phyloP scores from a whole-genome alignment of 2,888 invertebrate species.

The Cyrtodaria siliqua region DNA sequence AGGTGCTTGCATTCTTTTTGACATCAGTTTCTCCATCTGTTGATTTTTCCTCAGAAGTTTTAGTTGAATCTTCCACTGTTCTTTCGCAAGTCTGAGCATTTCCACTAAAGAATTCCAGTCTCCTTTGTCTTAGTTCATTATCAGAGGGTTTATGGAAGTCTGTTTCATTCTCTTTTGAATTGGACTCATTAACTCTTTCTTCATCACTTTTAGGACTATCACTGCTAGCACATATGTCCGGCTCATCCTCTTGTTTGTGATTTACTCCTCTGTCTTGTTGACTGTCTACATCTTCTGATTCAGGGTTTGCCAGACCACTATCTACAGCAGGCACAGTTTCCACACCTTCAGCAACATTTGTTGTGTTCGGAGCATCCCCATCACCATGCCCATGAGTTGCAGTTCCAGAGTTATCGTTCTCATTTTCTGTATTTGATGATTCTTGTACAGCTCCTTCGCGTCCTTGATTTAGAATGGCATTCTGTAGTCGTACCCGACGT shows the following conservation, averaged over 20 bases:
- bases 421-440: too few species aligned
- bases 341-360: too few species aligned
- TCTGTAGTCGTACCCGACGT: constrained; percentile 26
- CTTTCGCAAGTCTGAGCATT: background rate
- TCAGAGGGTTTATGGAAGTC: constrained; percentile 13
- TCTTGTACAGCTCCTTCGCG: too few species aligned
- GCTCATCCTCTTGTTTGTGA: too few species aligned
- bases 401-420: too few species aligned
- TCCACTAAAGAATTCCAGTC: constrained; percentile 61
- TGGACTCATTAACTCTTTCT: background rate
- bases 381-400: too few species aligned
- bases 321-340: too few species aligned
- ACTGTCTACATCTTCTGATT: too few species aligned
- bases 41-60: background rate
- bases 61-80: background rate
- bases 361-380: too few species aligned
- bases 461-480: background rate
- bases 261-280: too few species aligned
- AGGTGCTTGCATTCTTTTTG: background rate
- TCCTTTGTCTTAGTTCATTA: constrained; percentile 63
- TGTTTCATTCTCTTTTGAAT: background rate
- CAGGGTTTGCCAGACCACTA: too few species aligned
- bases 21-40: background rate
- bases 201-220: background rate
- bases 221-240: too few species aligned